phyloP scores from a whole-genome alignment of 2,888 invertebrate species.

The Muschampia plurimacula region DNA sequence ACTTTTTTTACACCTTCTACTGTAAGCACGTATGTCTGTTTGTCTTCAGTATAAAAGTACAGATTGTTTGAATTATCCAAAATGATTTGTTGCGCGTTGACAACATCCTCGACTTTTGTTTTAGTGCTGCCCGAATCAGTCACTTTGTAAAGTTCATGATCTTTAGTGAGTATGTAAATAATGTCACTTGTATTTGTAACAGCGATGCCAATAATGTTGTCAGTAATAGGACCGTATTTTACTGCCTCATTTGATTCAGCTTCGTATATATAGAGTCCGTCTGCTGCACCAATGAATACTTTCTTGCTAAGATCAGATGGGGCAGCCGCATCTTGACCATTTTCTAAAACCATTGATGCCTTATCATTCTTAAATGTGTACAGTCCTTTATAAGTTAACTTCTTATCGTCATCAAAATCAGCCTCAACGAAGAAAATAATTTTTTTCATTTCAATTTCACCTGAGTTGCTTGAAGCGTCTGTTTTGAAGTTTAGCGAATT shows the following conservation, averaged over 20 bases:
- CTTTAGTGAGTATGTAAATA: background rate
- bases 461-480: constrained; percentile 20
- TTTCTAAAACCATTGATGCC: background rate
- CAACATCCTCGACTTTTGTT: constrained; percentile 7
- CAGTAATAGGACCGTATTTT: background rate
- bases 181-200: background rate
- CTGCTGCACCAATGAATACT: background rate
- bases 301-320: background rate
- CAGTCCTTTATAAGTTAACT: constrained; percentile 1
- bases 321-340: constrained; percentile 2
- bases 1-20: background rate
- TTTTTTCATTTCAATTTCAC: constrained; percentile 20
- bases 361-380: background rate
- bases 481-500: constrained; percentile 48
- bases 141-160: constrained; percentile 1
- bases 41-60: background rate
- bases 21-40: background rate
- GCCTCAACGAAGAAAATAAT: constrained; percentile 6
- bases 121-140: background rate
- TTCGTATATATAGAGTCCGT: background rate
- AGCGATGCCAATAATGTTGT: constrained; percentile 12
- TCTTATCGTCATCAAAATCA: constrained; percentile 2
- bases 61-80: background rate
- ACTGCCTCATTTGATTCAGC: background rate
- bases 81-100: background rate